These are phyloP conservation scores for Galendromus occidentalis DNA, from an alignment of 1,140 invertebrate genomes.

Conservation along the genomic window DNA sequence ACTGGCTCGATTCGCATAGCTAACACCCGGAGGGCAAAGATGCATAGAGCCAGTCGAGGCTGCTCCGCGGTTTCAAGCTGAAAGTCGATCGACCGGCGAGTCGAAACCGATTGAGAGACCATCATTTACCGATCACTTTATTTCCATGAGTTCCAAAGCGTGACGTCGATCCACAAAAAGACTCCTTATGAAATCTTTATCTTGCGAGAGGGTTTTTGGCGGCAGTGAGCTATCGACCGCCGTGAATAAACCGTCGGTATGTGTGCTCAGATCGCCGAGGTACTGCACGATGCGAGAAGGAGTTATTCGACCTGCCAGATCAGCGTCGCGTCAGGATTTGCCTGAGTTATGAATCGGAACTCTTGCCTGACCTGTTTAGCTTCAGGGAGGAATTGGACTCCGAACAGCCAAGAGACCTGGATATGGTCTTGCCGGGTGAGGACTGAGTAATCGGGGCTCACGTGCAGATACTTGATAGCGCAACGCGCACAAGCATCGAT, in stretches of 20 bases:
- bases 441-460: constrained; percentile 1
- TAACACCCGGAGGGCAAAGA: too few species aligned
- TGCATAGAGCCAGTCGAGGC: too few species aligned
- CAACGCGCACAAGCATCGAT: background rate
- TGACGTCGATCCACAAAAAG: background rate
- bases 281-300: background rate
- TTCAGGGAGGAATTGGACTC: background rate
- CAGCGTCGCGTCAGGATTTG: background rate
- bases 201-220: background rate
- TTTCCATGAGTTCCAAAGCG: background rate
- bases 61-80: too few species aligned
- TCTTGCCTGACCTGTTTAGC: background rate
- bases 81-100: too few species aligned
- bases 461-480: background rate
- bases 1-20: too few species aligned
- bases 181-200: background rate
- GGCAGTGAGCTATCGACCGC: background rate
- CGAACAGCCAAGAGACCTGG: constrained; percentile 4
- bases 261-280: background rate
- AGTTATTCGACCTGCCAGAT: background rate
- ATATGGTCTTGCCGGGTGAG: background rate
- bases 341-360: background rate
- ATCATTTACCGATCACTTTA: too few species aligned
- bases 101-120: too few species aligned
- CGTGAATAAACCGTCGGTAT: background rate